Evolutionary conservation across 2,113 vertebrate genomes (phyloP), one percentile per base, ranked within the genome.

Genomic region (Burhinus oedicnemus): DNA sequence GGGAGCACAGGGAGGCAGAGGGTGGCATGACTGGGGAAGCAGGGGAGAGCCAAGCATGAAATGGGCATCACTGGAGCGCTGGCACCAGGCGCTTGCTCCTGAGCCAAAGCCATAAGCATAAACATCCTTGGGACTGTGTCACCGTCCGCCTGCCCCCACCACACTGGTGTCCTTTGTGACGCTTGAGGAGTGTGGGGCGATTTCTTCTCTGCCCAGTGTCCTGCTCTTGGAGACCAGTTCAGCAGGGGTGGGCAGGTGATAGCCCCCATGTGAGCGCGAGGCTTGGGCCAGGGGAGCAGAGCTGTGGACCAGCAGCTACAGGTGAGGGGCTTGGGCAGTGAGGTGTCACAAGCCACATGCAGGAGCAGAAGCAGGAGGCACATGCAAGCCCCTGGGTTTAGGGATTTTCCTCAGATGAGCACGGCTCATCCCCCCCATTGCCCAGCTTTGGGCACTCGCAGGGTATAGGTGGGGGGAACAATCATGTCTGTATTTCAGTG

Each of bases 401-500:
- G 57, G 65, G 65, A 44, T 88, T 65, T 85, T 72, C n/a, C 5
- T 86, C n/a, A 38, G 52, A 21, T 45, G 38, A 88, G 57, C 15
- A 11, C 12, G 27, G 58, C 6, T 80, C 14, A 57, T 25, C 21
- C n/a, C 16, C 47, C 40, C 18, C 4, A 1, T 76, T 1, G 3
- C 62, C 9, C 7, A 4, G 7, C 29, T 36, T 76, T 47, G 66
- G 57, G 45, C 25, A 17, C 42, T 74, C 6, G 0, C 5, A 22
- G 52, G 11, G 34, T 20, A 6, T 5, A 69, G 38, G 12, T 40
- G 47, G 5, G 12, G 66, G 17, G 3, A 77, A 42, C 32, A 54
- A 40, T 7, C 9, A 47, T 0, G 0, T n/a, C 65, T 71, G 38
- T 66, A 62, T 91, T 75, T 83, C 60, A 87, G 0, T 58, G 71